phyloP scores from a whole-genome alignment of 2,888 invertebrate species.

The Agapostemon virescens region DNA sequence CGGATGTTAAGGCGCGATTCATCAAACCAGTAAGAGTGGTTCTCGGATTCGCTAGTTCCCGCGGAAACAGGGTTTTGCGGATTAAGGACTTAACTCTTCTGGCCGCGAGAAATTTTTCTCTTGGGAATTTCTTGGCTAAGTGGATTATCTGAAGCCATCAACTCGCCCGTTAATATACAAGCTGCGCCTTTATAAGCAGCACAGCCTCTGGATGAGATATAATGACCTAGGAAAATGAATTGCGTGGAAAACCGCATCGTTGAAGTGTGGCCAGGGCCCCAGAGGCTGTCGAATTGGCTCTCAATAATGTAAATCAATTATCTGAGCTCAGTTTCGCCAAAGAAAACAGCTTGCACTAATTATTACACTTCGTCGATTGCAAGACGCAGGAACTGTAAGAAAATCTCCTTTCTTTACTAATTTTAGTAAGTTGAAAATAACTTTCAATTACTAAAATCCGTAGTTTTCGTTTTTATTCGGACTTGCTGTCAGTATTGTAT shows the following conservation, averaged over 20 bases:
- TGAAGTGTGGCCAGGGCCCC: neutral
- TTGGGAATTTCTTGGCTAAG: constrained; percentile 13
- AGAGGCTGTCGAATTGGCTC: neutral
- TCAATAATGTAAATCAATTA: neutral
- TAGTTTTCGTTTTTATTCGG: too few relatives aligned
- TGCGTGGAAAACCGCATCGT: neutral
- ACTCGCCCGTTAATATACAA: constrained; percentile 8
- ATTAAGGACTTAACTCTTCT: constrained; percentile 9
- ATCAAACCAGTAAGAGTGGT: constrained; percentile 3
- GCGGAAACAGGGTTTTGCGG: constrained; percentile 11
- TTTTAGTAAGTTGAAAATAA: neutral
- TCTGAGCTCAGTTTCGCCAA: neutral
- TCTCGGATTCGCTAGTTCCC: neutral
- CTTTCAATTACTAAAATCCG: neutral
- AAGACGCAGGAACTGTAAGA: too few relatives aligned
- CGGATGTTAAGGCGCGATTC: neutral
- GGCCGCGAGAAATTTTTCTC: constrained; percentile 11
- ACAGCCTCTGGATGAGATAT: neutral
- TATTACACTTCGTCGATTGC: neutral
- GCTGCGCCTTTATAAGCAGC: neutral
- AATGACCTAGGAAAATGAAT: constrained; percentile 4
- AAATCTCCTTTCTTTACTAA: neutral
- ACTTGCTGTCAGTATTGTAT: too few relatives aligned
- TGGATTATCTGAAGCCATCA: constrained; percentile 5
- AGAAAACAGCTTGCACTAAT: neutral